Evolutionary conservation across 1,140 invertebrate species (phyloP), one percentile per base, ranked within the genome.

Genomic region (Drosophila mayri): DNA sequence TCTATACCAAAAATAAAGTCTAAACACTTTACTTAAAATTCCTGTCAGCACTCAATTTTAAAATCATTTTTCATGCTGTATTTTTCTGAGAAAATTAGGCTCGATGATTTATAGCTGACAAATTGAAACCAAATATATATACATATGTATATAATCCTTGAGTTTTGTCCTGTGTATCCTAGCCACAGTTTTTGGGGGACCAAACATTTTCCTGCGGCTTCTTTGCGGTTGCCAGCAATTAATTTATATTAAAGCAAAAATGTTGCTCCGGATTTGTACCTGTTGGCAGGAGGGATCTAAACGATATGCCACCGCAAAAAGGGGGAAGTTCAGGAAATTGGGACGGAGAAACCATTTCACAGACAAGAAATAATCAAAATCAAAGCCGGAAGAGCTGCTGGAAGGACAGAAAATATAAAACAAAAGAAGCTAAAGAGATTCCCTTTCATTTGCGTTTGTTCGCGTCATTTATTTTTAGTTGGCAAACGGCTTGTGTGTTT

Each of bases 401-500:
- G 43, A 68, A 37, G 38, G 32, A 14, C 38, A 50, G 22, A 40
- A 30, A 14, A 28, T 1, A 49, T 70, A 50, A 76, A 61, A 66
- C 41, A 67, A 57, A 66, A 58, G 41, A 41, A 43, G 18, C 32
- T 18, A 35, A 16, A 67, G 18, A 67, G 59, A 50, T 76, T 46
- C 62, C 63, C 62, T 76, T 75, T 58, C 58, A 12, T 35, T 37
- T 49, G 20, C 35, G 12, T 7, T 55, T 50, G 57, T 60, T 47
- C 35, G 49, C 55, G 12, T 75, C 78, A 60, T 62, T 78, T 82
- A 81, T 81, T 80, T 82, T 70, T 82, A 82, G 74, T 61, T 74
- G 63, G 43, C 59, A 64, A 80, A 79, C 61, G 60, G 76, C 50
- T 64, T 74, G 67, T 81, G 35, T 81, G 79, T 82, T 82, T 82